phyloP scores from a whole-genome alignment of 2,888 invertebrate genomes.

The Chrysodeixis includens region DNA sequence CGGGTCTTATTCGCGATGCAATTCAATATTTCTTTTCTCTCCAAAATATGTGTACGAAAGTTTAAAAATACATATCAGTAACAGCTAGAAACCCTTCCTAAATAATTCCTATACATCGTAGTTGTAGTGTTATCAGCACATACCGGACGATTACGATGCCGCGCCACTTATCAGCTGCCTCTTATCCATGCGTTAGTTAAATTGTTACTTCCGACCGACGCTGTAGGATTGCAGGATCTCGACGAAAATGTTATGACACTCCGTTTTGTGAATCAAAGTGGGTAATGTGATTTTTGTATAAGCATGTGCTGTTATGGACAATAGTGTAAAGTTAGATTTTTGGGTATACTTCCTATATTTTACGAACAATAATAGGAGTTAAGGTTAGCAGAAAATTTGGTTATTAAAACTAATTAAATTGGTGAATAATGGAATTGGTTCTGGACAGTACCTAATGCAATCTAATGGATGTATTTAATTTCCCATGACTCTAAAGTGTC shows the following conservation, averaged over 20 bases:
- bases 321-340: neutral
- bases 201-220: slow-evolving; percentile 9
- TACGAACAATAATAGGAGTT: too few species aligned
- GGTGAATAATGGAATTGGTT: too few species aligned
- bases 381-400: too few species aligned
- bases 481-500: neutral
- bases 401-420: too few species aligned
- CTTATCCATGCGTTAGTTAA: slow-evolving; percentile 25
- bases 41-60: too few species aligned
- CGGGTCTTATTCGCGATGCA: too few species aligned
- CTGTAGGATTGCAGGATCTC: neutral
- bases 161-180: slow-evolving; percentile 4
- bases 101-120: slow-evolving; percentile 16
- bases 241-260: neutral
- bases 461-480: too few species aligned
- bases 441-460: too few species aligned
- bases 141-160: slow-evolving; percentile 52
- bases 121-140: slow-evolving; percentile 32
- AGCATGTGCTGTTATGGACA: neutral
- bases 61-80: too few species aligned
- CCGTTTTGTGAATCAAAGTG: neutral
- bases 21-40: too few species aligned
- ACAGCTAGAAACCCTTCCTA: neutral
- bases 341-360: too few species aligned
- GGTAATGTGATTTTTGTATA: neutral